phyloP scores from a whole-genome alignment of 2,797 vertebrate species.

The Epinephelus coioides region DNA sequence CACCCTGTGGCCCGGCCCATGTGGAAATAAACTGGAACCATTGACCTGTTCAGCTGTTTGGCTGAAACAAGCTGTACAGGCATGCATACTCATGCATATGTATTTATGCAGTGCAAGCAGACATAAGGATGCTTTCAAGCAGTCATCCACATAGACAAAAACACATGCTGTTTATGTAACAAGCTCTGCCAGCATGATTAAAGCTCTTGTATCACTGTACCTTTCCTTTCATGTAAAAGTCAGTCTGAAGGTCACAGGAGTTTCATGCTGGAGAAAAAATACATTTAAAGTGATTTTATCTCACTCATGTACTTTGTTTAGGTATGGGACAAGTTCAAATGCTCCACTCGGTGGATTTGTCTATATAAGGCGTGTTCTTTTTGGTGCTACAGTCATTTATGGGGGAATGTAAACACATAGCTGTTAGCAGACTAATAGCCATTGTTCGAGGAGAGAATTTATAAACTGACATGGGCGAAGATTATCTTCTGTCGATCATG shows the following conservation, averaged over 20 bases:
- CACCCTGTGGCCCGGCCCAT: conserved; percentile 22
- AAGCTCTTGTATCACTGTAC: conserved; percentile 11
- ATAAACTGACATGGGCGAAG: conserved; percentile 3
- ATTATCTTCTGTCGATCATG: background rate
- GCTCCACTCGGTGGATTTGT: conserved; percentile 45
- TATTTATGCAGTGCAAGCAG: conserved; percentile 32
- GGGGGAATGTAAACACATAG: conserved; percentile 72
- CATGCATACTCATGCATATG: conserved; percentile 18
- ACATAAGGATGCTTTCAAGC: conserved; percentile 41
- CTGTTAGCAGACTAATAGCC: conserved; percentile 63
- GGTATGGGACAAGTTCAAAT: conserved; percentile 45
- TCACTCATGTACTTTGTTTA: conserved; percentile 42
- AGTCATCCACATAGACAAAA: conserved; percentile 15
- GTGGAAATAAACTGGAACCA: conserved; percentile 55
- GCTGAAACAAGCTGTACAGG: conserved; percentile 17
- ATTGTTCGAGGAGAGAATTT: conserved; percentile 40
- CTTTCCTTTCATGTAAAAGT: conserved; percentile 37
- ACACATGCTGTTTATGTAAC: conserved; percentile 34
- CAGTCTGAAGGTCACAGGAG: conserved; percentile 23
- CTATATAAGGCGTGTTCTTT: conserved; percentile 69
- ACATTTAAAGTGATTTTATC: conserved; percentile 48
- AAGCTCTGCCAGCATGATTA: conserved; percentile 10
- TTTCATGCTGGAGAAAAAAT: conserved; percentile 38
- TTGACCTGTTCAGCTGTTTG: conserved; percentile 34
- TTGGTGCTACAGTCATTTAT: conserved; percentile 58